Base-by-base conservation (phyloP, 2,888 invertebrate species). In the Onchidella celtica region DNA sequence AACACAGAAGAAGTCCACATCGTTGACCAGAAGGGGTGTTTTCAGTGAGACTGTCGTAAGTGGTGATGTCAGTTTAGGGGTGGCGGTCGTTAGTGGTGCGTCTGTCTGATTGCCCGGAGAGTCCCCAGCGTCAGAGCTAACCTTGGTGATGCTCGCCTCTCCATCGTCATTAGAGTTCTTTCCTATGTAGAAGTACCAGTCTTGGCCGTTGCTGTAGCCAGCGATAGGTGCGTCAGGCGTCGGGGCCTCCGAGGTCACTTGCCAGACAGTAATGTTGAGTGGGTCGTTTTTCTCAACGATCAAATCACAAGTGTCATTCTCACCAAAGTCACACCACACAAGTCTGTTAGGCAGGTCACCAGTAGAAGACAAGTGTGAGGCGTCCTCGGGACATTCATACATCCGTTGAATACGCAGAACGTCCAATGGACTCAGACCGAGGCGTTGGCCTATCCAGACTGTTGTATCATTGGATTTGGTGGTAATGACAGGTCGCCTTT, bases 401-500 rank as follows among this genome's bases (percentile, higher is more conserved):
- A 76, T 29, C n/a, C 63, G n/a, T 57, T 76, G 76, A 3, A 76
- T 24, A 9, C 63, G 29, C 47, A 76, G 17, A 17, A 76, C 76
- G 34, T 76, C 76, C 40, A 66, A 24, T 14, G 0, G 4, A 27
- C 65, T 76, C 14, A 76, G 34, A 4, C 38, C 76, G 2, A 40
- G 17, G 29, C 66, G 38, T 24, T 76, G 76, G 0, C 76, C 76
- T 29, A 76, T 38, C 47, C 66, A 55, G 0, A 32, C 6, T 1
- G 32, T 55, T 3, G 47, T 21, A n/a, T 40, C 59, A 47, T 79
- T 27, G 3, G 63, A 55, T 24, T 65, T 79, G 14, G 79, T 72
- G 2, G 79, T 72, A 40, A 79, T 47, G 17, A 73, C 72, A 11
- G 79, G 79, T 11, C 29, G 63, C 24, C 34, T 21, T 2, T 4